Conservation (phyloP, 2,797 vertebrate species). For the Zenarchopterus dispar region DNA sequence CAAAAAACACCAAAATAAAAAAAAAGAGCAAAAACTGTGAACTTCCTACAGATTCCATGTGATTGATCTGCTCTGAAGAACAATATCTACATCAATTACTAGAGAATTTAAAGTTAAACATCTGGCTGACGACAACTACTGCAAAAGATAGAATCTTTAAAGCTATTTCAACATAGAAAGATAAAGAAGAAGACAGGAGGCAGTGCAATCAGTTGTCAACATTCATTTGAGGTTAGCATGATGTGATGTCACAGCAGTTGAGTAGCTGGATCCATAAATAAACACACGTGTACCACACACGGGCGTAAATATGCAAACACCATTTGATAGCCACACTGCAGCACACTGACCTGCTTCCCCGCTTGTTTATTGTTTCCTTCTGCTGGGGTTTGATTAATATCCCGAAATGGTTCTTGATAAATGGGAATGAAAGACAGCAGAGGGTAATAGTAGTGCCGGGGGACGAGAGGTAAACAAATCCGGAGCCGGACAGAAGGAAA, state of each 20-base stretch:
- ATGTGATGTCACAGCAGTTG: slow-evolving; percentile 32
- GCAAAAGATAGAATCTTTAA: too few species aligned
- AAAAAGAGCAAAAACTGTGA: too few species aligned
- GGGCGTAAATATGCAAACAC: slow-evolving; percentile 36
- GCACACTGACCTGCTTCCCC: slow-evolving; percentile 39
- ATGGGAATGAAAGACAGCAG: slow-evolving; percentile 21
- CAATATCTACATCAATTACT: too few species aligned
- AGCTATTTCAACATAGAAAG: too few species aligned
- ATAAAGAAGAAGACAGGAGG: slow-evolving; percentile 7
- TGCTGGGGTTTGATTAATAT: slow-evolving; percentile 37
- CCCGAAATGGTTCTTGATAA: slow-evolving; percentile 18
- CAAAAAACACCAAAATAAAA: too few species aligned
- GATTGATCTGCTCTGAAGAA: too few species aligned
- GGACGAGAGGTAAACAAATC: slow-evolving; percentile 49
- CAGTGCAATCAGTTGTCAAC: slow-evolving; percentile 28
- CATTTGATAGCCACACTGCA: slow-evolving; percentile 14
- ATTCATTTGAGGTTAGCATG: slow-evolving; percentile 25
- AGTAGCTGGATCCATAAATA: slow-evolving; percentile 37
- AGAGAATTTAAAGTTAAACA: too few species aligned
- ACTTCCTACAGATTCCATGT: too few species aligned
- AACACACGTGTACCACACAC: slow-evolving; percentile 34
- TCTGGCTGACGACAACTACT: too few species aligned
- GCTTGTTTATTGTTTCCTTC: slow-evolving; percentile 14
- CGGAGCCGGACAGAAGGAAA: slow-evolving; percentile 35
- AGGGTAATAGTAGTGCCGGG: not conserved